Percentiles rank a stretch among this genome's conserved stretches.
phyloP scores from a whole-genome alignment of 2,797 vertebrate species.

The Sebastes matsubarae region DNA sequence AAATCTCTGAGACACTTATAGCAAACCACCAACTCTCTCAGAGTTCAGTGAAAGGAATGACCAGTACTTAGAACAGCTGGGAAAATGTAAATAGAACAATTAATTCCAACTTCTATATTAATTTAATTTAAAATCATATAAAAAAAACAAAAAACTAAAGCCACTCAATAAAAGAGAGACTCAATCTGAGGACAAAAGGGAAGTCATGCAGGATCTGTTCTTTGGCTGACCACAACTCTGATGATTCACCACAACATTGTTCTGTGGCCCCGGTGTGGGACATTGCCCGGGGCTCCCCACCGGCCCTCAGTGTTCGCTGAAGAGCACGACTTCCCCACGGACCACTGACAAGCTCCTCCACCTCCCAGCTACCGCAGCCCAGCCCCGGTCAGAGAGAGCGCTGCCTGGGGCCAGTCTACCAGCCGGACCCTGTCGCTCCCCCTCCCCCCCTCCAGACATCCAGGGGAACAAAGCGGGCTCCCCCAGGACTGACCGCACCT shows the following conservation, averaged over 20 bases:
- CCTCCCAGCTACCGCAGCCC: conserved; percentile 28
- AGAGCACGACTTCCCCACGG: conserved; percentile 62
- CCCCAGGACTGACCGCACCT: conserved; percentile 17
- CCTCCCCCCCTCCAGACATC: conserved; percentile 44
- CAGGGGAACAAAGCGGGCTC: conserved; percentile 27
- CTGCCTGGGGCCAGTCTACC: conserved; percentile 67
- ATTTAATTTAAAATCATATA: too few relatives aligned
- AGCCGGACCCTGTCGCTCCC: conserved; percentile 36
- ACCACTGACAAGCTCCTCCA: conserved; percentile 45
- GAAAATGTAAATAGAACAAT: background rate
- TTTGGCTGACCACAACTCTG: conserved; percentile 66
- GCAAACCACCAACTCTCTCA: background rate
- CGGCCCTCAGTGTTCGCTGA: conserved; percentile 61
- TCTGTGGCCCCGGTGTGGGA: conserved; percentile 69
- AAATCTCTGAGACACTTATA: too few relatives aligned
- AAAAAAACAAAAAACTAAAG: background rate
- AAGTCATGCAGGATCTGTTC: conserved; percentile 23
- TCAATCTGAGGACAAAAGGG: conserved; percentile 3
- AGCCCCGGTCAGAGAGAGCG: conserved; percentile 40
- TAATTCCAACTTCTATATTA: too few relatives aligned
- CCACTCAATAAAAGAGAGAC: background rate
- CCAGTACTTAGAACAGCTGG: background rate
- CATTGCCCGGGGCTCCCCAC: conserved; percentile 73
- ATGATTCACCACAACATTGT: conserved; percentile 69
- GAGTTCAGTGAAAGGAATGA: background rate